Evolutionary conservation across 2,113 vertebrate species (phyloP), one percentile per base, ranked within the genome.

Genomic region (Epinephelus cyanopodus): DNA sequence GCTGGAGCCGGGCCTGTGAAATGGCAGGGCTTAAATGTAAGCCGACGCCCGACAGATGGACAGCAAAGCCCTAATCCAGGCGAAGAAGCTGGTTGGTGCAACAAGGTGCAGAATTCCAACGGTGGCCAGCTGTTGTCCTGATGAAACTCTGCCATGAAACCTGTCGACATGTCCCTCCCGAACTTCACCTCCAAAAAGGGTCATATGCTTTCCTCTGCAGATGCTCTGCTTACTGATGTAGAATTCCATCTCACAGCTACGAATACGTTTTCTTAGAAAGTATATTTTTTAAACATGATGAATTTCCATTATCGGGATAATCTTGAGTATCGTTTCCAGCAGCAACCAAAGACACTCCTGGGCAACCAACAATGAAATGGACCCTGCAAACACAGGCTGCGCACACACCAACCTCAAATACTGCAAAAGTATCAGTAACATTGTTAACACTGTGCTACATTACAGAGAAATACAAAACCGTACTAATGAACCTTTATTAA

Each of bases 1-100:
- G 84, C 79, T 72, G 75, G 50, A 64, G 79, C 47, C 5, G 29
- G 82, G 85, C 69, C 90, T 88, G 84, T 91, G 90, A 94, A 94
- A 92, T 92, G 93, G 85, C 89, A 87, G 77, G 77, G 92, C 87
- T 95, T 94, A 94, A 92, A 93, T 87, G 85, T 90, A 93, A 93
- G 89, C 91, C 79, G 89, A 90, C 25, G 83, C 84, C 78, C 79
- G 74, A 92, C 95, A 96, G 94, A 96, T 96, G 95, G 94, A 89
- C 90, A 57, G 83, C 77, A 74, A 80, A 92, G 87, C 91, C 91
- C 81, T 95, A 95, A 95, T 95, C 94, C 92, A 52, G 81, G 77
- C 47, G 65, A 88, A 91, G 89, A 92, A 87, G 86, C 90, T 75
- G 88, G 71, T 90, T 29, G 71, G 81, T 90, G 93, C 90, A 92